Evolutionary conservation across 2,113 vertebrate genomes (phyloP).

Genomic region (Baryphthengus martii): DNA sequence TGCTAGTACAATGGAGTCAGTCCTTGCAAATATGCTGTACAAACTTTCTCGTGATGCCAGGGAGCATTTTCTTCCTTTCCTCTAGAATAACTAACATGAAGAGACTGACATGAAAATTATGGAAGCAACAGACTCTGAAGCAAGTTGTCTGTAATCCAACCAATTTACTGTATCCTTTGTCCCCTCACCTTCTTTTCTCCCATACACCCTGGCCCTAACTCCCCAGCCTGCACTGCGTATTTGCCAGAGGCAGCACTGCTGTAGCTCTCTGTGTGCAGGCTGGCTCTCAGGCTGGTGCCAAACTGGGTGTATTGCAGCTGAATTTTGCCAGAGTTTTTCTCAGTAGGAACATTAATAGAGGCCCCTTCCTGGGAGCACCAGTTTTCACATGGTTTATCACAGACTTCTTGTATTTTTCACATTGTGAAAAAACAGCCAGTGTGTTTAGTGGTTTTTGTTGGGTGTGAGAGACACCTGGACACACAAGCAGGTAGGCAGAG

Average conservation of each 20-base stretch:
- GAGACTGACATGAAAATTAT: neutral
- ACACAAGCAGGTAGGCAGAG: neutral
- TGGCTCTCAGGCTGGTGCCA: neutral
- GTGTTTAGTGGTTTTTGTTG: neutral
- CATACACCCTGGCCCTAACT: neutral
- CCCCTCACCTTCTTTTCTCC: neutral
- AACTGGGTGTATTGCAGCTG: neutral
- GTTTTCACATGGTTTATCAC: neutral
- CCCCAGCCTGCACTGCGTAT: rapidly evolving
- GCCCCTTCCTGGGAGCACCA: neutral
- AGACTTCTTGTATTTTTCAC: neutral
- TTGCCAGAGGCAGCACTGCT: neutral
- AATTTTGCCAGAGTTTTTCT: neutral
- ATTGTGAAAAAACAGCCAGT: neutral
- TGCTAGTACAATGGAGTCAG: neutral
- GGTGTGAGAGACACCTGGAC: neutral
- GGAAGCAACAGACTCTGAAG: neutral
- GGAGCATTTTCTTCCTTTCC: neutral
- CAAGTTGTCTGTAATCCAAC: neutral
- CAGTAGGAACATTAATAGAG: neutral
- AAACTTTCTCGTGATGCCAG: neutral
- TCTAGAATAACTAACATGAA: neutral
- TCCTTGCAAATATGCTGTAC: neutral
- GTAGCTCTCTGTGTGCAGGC: neutral
- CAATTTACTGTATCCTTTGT: neutral